A percentile compares a stretch with the other conserved stretches of the same genome.
These are phyloP conservation scores for Tapirus indicus DNA, from an alignment of 2,797 vertebrate species.

Conservation along the genomic window DNA sequence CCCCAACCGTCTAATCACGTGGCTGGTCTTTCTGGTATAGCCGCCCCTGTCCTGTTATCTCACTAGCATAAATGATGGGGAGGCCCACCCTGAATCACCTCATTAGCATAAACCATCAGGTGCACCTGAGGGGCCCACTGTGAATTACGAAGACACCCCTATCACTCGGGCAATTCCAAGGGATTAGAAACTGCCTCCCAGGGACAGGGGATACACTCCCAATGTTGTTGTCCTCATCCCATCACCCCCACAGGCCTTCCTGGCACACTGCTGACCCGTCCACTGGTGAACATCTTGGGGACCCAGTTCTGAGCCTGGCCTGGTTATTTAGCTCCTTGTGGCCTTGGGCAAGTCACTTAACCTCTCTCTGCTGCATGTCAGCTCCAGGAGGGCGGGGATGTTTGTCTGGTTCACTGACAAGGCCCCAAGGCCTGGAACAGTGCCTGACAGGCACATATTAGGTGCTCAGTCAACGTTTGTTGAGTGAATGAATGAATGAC, in stretches of 20 bases:
- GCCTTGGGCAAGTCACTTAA: background rate
- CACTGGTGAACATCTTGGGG: background rate
- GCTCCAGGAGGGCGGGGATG: background rate
- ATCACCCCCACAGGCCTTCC: rapidly evolving
- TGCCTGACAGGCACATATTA: background rate
- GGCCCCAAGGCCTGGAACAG: background rate
- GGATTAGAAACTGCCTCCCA: background rate
- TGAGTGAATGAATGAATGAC: background rate
- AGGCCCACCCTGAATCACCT: background rate
- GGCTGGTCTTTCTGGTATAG: background rate
- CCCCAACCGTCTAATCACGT: background rate
- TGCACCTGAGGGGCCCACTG: background rate
- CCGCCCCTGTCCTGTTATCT: background rate
- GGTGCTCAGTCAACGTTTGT: background rate
- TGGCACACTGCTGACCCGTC: background rate
- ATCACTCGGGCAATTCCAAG: background rate
- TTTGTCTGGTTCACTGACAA: background rate
- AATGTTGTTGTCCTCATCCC: no score
- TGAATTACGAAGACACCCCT: background rate
- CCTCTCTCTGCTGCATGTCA: background rate
- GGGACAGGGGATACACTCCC: background rate
- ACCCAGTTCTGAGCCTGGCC: background rate
- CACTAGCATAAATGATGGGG: background rate
- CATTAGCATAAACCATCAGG: background rate
- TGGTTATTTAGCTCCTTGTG: background rate